These are phyloP conservation scores for Leptocoma aspasia DNA, from an alignment of 2,113 vertebrate species.

Conservation along the genomic window DNA sequence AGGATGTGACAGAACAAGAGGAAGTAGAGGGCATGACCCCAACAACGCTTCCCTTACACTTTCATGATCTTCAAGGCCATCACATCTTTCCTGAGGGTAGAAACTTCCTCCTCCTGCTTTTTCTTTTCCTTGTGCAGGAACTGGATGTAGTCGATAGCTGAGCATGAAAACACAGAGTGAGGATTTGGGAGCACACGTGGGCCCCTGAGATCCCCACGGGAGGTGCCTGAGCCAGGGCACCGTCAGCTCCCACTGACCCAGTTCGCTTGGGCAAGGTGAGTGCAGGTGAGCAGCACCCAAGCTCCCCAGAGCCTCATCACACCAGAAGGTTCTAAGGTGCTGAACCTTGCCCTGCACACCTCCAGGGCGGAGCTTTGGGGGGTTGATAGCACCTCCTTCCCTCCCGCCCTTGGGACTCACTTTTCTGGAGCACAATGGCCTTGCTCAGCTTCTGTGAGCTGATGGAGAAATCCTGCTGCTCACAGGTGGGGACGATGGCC, in stretches of 20 bases:
- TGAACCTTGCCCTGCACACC: background rate
- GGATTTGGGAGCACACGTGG: background rate
- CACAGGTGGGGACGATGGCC: slow-evolving; percentile 94
- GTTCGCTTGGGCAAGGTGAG: too few species aligned
- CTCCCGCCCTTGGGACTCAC: slow-evolving; percentile 68
- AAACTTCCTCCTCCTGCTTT: slow-evolving; percentile 97
- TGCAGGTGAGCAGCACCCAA: background rate
- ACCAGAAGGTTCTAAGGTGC: background rate
- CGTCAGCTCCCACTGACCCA: background rate
- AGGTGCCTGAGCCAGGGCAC: background rate
- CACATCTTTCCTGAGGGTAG: slow-evolving; percentile 91
- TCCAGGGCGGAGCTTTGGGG: fast-evolving
- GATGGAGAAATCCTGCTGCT: slow-evolving; percentile 90
- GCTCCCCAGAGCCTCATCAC: background rate
- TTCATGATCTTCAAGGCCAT: slow-evolving; percentile 98
- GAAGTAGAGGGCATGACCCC: background rate
- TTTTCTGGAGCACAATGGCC: slow-evolving; percentile 94
- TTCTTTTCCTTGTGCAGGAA: slow-evolving; percentile 99
- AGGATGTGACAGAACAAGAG: too few species aligned
- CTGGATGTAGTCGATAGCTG: slow-evolving; percentile 98
- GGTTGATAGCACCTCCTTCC: background rate
- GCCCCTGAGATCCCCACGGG: fast-evolving
- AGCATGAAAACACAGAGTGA: background rate
- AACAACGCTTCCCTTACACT: slow-evolving; percentile 78
- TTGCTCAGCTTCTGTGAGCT: slow-evolving; percentile 96